phyloP scores from a whole-genome alignment of 2,113 vertebrate genomes.

The Menidia beryllina region DNA sequence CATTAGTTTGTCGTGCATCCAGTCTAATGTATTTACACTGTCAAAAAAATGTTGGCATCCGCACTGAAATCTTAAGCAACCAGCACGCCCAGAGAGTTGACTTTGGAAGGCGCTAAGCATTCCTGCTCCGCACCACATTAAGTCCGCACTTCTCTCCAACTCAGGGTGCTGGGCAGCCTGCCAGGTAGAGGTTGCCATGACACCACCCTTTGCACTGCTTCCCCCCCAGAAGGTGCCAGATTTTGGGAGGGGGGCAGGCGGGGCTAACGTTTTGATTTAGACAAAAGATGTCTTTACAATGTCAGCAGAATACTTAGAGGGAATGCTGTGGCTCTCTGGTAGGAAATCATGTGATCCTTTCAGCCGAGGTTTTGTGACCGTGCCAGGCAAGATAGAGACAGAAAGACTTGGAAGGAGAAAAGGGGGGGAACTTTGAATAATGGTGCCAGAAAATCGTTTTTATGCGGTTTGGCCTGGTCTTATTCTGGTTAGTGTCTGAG shows the following conservation, averaged over 20 bases:
- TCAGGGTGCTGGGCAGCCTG: conserved; percentile 90
- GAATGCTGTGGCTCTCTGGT: conserved; percentile 91
- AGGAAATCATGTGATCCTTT: conserved; percentile 91
- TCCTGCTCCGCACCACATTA: conserved; percentile 90
- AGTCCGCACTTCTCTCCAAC: conserved; percentile 86
- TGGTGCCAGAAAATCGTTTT: conserved; percentile 76
- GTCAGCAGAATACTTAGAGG: conserved; percentile 93
- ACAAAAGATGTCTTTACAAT: conserved; percentile 97
- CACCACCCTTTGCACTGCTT: conserved; percentile 69
- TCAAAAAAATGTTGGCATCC: conserved; percentile 81
- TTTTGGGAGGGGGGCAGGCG: conserved; percentile 87
- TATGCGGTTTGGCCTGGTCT: conserved; percentile 78
- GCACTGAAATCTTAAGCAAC: conserved; percentile 85
- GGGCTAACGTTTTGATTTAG: conserved; percentile 92
- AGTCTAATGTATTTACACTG: conserved; percentile 46
- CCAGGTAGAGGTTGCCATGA: conserved; percentile 97
- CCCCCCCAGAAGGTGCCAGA: conserved; percentile 88
- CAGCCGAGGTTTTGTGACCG: conserved; percentile 89
- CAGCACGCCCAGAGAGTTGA: conserved; percentile 88
- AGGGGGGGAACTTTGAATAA: conserved; percentile 82
- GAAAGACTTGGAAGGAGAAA: conserved; percentile 66
- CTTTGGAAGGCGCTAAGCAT: conserved; percentile 89
- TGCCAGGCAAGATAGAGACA: conserved; percentile 79
- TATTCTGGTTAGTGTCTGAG: conserved; percentile 82
- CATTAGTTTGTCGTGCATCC: conserved; percentile 18